Evolutionary conservation across 1,140 invertebrate species (phyloP).

Genomic region (Zaprionus gabonicus): DNA sequence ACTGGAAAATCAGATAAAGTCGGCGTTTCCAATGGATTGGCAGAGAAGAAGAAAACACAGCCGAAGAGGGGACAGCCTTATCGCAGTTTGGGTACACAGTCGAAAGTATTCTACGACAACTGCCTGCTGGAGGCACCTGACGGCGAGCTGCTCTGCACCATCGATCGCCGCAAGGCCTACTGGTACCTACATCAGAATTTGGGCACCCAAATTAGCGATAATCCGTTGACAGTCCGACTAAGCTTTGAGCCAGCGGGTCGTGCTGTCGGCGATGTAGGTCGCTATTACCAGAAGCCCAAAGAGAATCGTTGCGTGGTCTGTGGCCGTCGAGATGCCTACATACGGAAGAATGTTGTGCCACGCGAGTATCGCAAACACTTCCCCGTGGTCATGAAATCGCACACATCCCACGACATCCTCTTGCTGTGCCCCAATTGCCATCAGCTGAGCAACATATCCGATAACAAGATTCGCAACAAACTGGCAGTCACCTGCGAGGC

Average conservation of each 20-base stretch:
- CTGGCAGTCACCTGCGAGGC: slow-evolving; percentile 88
- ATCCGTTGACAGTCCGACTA: slow-evolving; percentile 90
- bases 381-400: slow-evolving; percentile 92
- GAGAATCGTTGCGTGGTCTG: slow-evolving; percentile 94
- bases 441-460: slow-evolving; percentile 89
- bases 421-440: slow-evolving; percentile 91
- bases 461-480: slow-evolving; percentile 87
- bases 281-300: slow-evolving; percentile 91
- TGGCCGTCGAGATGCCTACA: slow-evolving; percentile 89
- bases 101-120: slow-evolving; percentile 92
- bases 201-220: slow-evolving; percentile 87
- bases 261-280: slow-evolving; percentile 88
- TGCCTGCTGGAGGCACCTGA: slow-evolving; percentile 92
- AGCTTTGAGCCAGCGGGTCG: slow-evolving; percentile 93
- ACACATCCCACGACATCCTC: slow-evolving; percentile 93
- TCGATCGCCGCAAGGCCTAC: slow-evolving; percentile 91
- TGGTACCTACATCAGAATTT: slow-evolving; percentile 91
- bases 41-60: background rate
- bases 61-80: slow-evolving; percentile 45
- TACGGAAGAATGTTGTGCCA: slow-evolving; percentile 93
- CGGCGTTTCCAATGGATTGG: background rate
- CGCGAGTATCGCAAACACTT: slow-evolving; percentile 94
- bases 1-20: background rate
- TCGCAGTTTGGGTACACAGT: slow-evolving; percentile 83
- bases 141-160: slow-evolving; percentile 91